Base-by-base conservation (phyloP, 2,797 vertebrate genomes). In the Pangasius krempfi region DNA sequence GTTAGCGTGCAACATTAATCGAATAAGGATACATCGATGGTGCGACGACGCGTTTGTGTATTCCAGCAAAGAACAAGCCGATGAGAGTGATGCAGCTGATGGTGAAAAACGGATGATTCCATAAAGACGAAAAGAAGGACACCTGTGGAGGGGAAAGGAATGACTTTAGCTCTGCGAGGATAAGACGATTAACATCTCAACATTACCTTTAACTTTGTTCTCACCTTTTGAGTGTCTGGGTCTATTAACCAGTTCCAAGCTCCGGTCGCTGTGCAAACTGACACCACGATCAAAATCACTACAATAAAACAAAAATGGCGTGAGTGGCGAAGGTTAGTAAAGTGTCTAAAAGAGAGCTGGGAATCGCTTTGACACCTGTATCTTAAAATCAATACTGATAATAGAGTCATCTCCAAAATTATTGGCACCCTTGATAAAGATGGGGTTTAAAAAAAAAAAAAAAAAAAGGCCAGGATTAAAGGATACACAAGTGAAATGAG, bases 221-320 rank as follows among this genome's bases (percentile, higher is more conserved):
- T 94, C 94, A 99, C 98, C 97, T 99, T 99, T 91, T 99, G 98
- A 91, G 98, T 99, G 93, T 99, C 99, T 0, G 99, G 99, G 89
- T 99, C 99, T 96, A 99, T 99, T 93, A 99, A 95, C 98, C 99
- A 99, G 94, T 99, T 99, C 98, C 98, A 99, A 86, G 99, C 99
- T 88, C 98, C 99, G 44, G 99, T 99, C 78, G 99, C 98, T 88
- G 98, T 99, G 93, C 98, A 99, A 64, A 99, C 99, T 87, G 99
- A 99, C 25, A 99, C 97, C 92, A 99, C 98, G 92, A 99, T 99
- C 86, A 99, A 96, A 94, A 99, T 98, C 98, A 99, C 99, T 99
- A 94, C 47, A 90, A 60, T 85, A 86, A 92, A 84, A 92, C 25
- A 40, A 82, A 27, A 27, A 90, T 18, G 0, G 40, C 4, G 68